Evolutionary conservation across 2,888 invertebrate species (phyloP).

Genomic region (Strigamia transsilvanica): DNA sequence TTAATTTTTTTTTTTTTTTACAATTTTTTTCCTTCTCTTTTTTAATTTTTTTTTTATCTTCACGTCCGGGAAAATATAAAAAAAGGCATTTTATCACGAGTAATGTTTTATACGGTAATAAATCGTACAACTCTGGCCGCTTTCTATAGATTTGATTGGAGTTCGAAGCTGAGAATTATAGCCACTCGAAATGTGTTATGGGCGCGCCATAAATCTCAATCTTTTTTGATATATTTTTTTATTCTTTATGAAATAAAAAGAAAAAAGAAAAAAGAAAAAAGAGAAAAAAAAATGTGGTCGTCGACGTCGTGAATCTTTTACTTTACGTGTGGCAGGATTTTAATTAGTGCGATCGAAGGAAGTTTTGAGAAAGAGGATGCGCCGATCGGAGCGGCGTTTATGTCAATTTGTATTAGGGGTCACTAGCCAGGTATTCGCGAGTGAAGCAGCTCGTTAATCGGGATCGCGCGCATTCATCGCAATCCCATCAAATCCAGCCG

Average conservation of each 20-base stretch:
- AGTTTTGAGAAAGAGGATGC: no score
- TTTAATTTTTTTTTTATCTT: not conserved
- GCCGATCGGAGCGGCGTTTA: not conserved
- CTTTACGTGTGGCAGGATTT: not conserved
- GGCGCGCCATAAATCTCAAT: not conserved
- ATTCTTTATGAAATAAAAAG: not conserved
- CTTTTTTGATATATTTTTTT: not conserved
- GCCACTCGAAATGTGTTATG: conserved; percentile 10
- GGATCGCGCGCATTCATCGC: not conserved
- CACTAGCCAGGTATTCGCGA: not conserved
- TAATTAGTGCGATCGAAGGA: not conserved
- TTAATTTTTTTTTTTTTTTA: no score
- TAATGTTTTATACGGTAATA: conserved; percentile 2
- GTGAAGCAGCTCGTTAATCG: conserved; percentile 1
- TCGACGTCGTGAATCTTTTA: not conserved
- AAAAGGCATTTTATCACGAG: not conserved
- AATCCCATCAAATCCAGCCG: conserved; percentile 16
- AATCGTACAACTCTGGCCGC: not conserved
- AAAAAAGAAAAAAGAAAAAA: not conserved
- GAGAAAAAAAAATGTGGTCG: not conserved
- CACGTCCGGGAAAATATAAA: not conserved
- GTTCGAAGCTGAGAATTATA: conserved; percentile 23
- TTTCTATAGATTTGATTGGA: conserved; percentile 26
- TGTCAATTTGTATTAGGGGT: conserved; percentile 21
- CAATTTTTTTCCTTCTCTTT: not conserved